These are phyloP conservation scores for Atta texana DNA, from an alignment of 1,140 invertebrate species.

Conservation along the genomic window DNA sequence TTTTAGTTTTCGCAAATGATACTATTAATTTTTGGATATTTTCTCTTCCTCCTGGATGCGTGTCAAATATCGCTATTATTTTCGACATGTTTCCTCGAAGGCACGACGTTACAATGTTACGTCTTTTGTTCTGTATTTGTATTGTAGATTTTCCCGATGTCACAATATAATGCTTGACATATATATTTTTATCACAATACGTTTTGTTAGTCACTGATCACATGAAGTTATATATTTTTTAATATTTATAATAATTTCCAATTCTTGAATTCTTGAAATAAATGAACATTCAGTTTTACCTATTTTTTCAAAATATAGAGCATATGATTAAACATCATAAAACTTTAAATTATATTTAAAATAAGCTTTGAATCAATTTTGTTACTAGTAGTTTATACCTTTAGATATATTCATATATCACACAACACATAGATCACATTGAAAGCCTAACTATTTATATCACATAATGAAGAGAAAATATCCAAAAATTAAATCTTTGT, in stretches of 20 bases:
- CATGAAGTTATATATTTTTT: background rate
- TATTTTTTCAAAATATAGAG: background rate
- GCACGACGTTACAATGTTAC: background rate
- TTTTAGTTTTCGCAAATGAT: background rate
- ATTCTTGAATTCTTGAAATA: background rate
- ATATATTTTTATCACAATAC: slow-evolving; percentile 31
- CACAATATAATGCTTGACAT: slow-evolving; percentile 8
- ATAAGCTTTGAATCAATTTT: slow-evolving; percentile 13
- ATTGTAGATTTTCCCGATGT: slow-evolving; percentile 26
- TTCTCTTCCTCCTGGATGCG: background rate
- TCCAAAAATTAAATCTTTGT: slow-evolving; percentile 11
- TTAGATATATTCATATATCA: too few species aligned
- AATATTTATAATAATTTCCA: background rate
- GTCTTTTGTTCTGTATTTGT: slow-evolving; percentile 15
- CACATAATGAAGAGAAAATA: background rate
- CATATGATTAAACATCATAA: background rate
- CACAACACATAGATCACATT: background rate
- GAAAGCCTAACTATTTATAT: background rate
- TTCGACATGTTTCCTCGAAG: background rate
- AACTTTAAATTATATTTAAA: slow-evolving; percentile 8
- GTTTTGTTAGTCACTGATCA: background rate
- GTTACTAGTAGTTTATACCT: background rate
- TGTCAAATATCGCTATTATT: slow-evolving; percentile 26
- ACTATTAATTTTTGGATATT: slow-evolving; percentile 13
- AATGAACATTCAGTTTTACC: background rate